Percentiles rank a stretch among this genome's conserved stretches.
Conservation (phyloP, 2,113 vertebrate species). For the Sisor rabdophorus region DNA sequence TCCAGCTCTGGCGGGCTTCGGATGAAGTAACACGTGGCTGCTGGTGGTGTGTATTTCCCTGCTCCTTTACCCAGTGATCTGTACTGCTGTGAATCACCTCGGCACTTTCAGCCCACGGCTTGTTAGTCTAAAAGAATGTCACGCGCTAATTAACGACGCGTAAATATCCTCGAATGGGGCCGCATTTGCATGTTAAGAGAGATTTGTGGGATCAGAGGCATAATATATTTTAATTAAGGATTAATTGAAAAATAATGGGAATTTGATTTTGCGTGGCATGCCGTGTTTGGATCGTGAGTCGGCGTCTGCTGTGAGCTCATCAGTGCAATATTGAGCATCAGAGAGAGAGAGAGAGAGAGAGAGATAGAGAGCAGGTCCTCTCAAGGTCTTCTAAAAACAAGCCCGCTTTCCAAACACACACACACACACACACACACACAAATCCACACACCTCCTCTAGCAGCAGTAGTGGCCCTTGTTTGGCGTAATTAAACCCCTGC, state of each 20-base stretch:
- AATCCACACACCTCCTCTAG: constrained; percentile 12
- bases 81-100: constrained; percentile 65
- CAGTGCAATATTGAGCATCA: constrained; percentile 63
- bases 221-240: constrained; percentile 99
- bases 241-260: constrained; percentile 99
- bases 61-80: constrained; percentile 16
- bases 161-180: constrained; percentile 94
- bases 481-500: constrained; percentile 67
- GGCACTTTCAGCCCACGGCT: constrained; percentile 79
- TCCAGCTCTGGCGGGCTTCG: not conserved
- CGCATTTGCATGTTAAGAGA: constrained; percentile 94
- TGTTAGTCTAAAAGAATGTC: constrained; percentile 91
- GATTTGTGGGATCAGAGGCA: constrained; percentile 90
- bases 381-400: constrained; percentile 62
- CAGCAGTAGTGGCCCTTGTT: constrained; percentile 53
- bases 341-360: constrained; percentile 36
- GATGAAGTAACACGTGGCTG: constrained; percentile 18
- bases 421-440: constrained; percentile 15
- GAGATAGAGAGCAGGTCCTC: constrained; percentile 42
- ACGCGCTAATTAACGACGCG: constrained; percentile 95
- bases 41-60: constrained; percentile 6
- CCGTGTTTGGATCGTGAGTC: constrained; percentile 76
- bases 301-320: constrained; percentile 78
- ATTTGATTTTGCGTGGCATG: constrained; percentile 96
- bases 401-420: constrained; percentile 12